These are phyloP conservation scores for Dendrocincla fuliginosa DNA, from an alignment of 2,797 vertebrate species.

Conservation along the genomic window DNA sequence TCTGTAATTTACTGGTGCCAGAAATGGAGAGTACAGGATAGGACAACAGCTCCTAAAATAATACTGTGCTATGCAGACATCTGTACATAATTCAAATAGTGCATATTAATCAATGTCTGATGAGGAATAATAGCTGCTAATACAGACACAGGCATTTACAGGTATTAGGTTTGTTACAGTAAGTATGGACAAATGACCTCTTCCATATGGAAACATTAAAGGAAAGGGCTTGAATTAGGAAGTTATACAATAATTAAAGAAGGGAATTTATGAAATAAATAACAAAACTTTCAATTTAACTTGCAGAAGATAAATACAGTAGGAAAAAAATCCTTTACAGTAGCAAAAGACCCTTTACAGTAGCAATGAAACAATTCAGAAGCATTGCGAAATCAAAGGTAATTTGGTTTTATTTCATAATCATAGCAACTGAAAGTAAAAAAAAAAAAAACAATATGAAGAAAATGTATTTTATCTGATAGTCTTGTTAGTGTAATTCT, in stretches of 20 bases:
- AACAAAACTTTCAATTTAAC: not conserved
- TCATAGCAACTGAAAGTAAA: not conserved
- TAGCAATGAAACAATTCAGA: slow-evolving; percentile 25
- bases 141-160: slow-evolving; percentile 32
- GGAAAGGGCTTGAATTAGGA: not conserved
- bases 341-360: slow-evolving; percentile 5
- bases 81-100: slow-evolving; percentile 64
- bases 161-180: slow-evolving; percentile 23
- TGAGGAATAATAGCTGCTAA: slow-evolving; percentile 61
- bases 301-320: slow-evolving; percentile 4
- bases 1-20: slow-evolving; percentile 17
- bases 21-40: slow-evolving; percentile 25
- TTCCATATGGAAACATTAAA: slow-evolving; percentile 32
- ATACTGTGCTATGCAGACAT: slow-evolving; percentile 65
- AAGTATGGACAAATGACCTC: slow-evolving; percentile 3
- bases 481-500: slow-evolving; percentile 4
- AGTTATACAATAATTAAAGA: not conserved
- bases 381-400: slow-evolving; percentile 14
- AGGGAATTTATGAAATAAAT: not conserved
- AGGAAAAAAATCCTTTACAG: slow-evolving; percentile 36
- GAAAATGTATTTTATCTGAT: not conserved
- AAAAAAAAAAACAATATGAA: not conserved
- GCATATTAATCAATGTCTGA: slow-evolving; percentile 64
- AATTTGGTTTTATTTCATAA: slow-evolving; percentile 35
- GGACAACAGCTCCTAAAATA: slow-evolving; percentile 60